Base-by-base conservation (phyloP, 1,140 invertebrate species). In the Macrostomum lignano region DNA sequence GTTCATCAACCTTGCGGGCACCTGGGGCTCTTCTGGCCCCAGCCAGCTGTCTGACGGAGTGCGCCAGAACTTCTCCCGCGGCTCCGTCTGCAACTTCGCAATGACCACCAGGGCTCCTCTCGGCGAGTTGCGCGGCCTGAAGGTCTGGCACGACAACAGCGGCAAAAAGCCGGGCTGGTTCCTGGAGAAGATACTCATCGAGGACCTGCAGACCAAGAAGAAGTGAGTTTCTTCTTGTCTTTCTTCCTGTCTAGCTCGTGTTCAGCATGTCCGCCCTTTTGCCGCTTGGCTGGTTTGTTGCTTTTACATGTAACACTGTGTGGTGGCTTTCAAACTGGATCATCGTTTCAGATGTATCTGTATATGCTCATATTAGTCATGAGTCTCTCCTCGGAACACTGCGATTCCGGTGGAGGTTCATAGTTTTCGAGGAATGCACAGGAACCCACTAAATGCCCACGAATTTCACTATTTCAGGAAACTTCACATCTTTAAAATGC, bases 181-280 rank as follows among this genome's bases (percentile, higher is more conserved):
- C 25, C 33, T 38, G n/a, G 25, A 36, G n/a, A 37, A 38, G 19
- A 36, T 38, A 17, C n/a, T 38, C 21, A 17, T 38, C 3, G 35
- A 36, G 25, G 37, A 38, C 14, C 22, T 38, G n/a, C 33, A 36
- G 21, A 35, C 37, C 3, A 36, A 20, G 9, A 10, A 32, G 17
- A 36, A 13, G 24, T 36, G 17, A 2, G 4, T 15, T 32, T 17
- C 14, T 32, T 10, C 23, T 3, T 32, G 11, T 32, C 17, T 9
- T 28, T 7, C 5, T 28, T 28, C 19, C 15, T 15, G 7, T 15
- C 15, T 28, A 28, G 15, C 19, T 28, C 3, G 19, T 28, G 3
- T 9, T 24, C 23, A 24, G 23, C 9, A 24, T 9, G 23, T n/a
- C 9, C 9, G n/a, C n/a, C n/a, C n/a, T n/a, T n/a, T n/a, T n/a